Evolutionary conservation across 2,888 invertebrate species (phyloP).

Genomic region (Brachyopa scutellaris): DNA sequence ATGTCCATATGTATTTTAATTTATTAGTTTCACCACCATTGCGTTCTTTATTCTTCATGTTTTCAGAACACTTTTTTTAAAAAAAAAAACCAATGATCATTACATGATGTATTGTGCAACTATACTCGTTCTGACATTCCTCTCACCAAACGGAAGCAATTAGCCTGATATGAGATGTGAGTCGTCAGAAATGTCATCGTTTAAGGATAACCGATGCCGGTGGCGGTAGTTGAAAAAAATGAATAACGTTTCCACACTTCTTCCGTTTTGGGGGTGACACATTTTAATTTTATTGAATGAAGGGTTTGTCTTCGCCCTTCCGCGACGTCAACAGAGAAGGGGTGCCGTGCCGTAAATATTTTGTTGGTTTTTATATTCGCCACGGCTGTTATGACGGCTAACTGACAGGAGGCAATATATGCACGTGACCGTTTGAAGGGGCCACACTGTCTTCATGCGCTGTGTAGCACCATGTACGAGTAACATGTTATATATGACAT

Average conservation of each 20-base stretch:
- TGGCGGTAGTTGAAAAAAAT: constrained; percentile 27
- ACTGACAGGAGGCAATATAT: constrained; percentile 63
- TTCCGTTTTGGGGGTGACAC: constrained; percentile 67
- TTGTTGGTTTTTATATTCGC: constrained; percentile 50
- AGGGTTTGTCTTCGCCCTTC: constrained; percentile 57
- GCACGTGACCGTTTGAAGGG: constrained; percentile 54
- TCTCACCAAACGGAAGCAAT: constrained; percentile 64
- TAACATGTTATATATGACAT: constrained; percentile 56
- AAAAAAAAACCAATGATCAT: constrained; percentile 48
- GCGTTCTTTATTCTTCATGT: neutral
- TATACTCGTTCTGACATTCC: constrained; percentile 33
- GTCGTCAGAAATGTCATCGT: constrained; percentile 68
- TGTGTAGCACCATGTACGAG: constrained; percentile 35
- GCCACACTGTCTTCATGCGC: constrained; percentile 27
- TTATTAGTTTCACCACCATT: no score
- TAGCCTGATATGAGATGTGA: constrained; percentile 59
- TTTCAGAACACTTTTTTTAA: neutral
- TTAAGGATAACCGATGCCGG: constrained; percentile 66
- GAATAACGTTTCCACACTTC: constrained; percentile 45
- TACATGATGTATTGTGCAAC: no score
- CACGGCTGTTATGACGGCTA: constrained; percentile 67
- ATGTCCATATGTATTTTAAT: no score
- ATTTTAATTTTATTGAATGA: constrained; percentile 65
- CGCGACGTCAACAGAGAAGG: constrained; percentile 16
- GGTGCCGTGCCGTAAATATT: constrained; percentile 20